A percentile compares a stretch with the other conserved stretches of the same genome.
These are phyloP conservation scores for Philopedon plagiatum DNA, from an alignment of 2,888 invertebrate species.

Conservation along the genomic window DNA sequence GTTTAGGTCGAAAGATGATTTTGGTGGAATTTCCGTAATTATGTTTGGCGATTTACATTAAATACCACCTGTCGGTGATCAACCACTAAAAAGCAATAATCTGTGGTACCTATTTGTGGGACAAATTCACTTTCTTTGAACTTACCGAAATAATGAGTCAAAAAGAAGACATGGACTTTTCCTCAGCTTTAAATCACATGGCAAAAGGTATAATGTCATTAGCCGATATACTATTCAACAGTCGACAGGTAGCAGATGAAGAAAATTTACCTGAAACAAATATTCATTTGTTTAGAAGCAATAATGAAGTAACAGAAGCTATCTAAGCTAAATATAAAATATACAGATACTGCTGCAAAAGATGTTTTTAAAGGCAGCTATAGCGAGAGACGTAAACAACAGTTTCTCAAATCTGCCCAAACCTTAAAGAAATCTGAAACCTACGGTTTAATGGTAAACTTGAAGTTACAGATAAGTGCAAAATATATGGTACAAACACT, in stretches of 20 bases:
- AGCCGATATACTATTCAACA: conserved; percentile 12
- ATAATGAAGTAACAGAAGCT: conserved; percentile 20
- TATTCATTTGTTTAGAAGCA: conserved; percentile 21
- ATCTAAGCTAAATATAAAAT: background rate
- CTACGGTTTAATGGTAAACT: background rate
- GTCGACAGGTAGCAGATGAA: conserved; percentile 13
- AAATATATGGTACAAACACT: conserved; percentile 55
- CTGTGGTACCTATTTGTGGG: no score
- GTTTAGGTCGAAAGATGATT: no score
- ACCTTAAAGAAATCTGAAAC: conserved; percentile 13
- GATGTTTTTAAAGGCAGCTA: conserved; percentile 27
- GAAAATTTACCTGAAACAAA: conserved; percentile 2
- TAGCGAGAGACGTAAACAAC: background rate
- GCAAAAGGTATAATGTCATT: conserved; percentile 1
- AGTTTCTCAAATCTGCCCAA: background rate
- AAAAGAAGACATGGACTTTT: conserved; percentile 18
- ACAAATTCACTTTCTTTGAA: no score
- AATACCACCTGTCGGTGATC: no score
- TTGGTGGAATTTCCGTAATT: no score
- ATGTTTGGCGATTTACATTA: no score
- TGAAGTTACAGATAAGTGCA: conserved; percentile 36
- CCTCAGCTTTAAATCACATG: conserved; percentile 5
- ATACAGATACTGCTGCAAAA: conserved; percentile 1
- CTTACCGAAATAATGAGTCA: conserved; percentile 34
- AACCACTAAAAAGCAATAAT: no score